These are phyloP conservation scores for Altica lythri DNA, from an alignment of 2,888 invertebrate species.

Conservation along the genomic window DNA sequence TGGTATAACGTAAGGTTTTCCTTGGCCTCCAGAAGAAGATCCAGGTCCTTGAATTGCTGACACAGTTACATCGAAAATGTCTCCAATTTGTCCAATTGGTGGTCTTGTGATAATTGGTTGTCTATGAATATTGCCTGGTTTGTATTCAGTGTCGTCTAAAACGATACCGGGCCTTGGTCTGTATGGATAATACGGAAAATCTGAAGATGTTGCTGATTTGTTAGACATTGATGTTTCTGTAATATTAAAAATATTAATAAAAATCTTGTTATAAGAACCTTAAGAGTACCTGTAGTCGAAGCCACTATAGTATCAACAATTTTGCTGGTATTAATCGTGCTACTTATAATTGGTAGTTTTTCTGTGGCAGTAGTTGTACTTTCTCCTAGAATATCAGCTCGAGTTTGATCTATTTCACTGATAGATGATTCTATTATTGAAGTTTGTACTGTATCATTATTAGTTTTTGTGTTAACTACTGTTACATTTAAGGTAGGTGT, in stretches of 20 bases:
- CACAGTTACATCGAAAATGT: constrained; percentile 86
- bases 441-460: no score
- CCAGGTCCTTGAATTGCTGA: constrained; percentile 86
- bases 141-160: constrained; percentile 81
- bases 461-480: not conserved
- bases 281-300: not conserved
- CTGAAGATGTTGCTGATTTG: constrained; percentile 35
- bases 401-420: constrained; percentile 51
- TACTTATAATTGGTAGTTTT: constrained; percentile 48
- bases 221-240: constrained; percentile 16
- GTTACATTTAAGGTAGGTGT: not conserved
- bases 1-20: constrained; percentile 61
- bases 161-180: constrained; percentile 85
- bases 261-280: not conserved
- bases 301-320: not conserved
- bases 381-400: constrained; percentile 40
- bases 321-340: not conserved
- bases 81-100: constrained; percentile 66
- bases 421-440: constrained; percentile 56
- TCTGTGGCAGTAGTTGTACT: constrained; percentile 56
- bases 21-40: constrained; percentile 55
- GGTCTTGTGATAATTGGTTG: constrained; percentile 56
- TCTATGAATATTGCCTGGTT: constrained; percentile 64
- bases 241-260: constrained; percentile 4
- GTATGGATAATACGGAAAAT: constrained; percentile 65